Evolutionary conservation across 1,140 invertebrate genomes (phyloP).

Genomic region (Luehdorfia chinensis): DNA sequence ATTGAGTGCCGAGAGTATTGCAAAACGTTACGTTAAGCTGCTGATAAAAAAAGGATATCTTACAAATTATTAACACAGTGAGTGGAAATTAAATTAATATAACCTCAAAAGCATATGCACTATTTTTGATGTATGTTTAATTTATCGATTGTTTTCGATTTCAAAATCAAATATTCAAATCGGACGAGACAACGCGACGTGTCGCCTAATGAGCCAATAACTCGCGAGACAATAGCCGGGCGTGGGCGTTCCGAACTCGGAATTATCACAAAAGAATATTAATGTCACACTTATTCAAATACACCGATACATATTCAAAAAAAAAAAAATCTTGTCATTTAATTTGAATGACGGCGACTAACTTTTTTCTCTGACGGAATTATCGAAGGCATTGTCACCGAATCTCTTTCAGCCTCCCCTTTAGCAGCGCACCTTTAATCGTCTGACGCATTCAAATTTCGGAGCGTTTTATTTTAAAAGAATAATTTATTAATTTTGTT

Average conservation of each 20-base stretch:
- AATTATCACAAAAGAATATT: constrained; percentile 74
- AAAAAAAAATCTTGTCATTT: constrained; percentile 42
- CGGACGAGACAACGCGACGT: constrained; percentile 46
- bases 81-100: no score
- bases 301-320: constrained; percentile 63
- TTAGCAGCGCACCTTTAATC: constrained; percentile 48
- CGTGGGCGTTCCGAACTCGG: constrained; percentile 65
- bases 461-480: constrained; percentile 38
- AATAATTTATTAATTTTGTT: constrained; percentile 63
- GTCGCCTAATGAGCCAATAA: constrained; percentile 74
- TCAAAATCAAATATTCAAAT: constrained; percentile 62
- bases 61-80: no score
- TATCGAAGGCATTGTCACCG: constrained; percentile 50
- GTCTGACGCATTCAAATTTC: constrained; percentile 64
- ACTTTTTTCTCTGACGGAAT: constrained; percentile 57
- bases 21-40: no score
- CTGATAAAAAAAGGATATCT: no score
- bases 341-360: constrained; percentile 61
- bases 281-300: constrained; percentile 75
- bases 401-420: constrained; percentile 50
- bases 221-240: constrained; percentile 64
- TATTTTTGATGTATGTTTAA: no score
- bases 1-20: no score
- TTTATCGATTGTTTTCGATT: no score
- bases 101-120: no score